These are phyloP conservation scores for Nylanderia fulva DNA, from an alignment of 1,140 invertebrate genomes.

Conservation along the genomic window DNA sequence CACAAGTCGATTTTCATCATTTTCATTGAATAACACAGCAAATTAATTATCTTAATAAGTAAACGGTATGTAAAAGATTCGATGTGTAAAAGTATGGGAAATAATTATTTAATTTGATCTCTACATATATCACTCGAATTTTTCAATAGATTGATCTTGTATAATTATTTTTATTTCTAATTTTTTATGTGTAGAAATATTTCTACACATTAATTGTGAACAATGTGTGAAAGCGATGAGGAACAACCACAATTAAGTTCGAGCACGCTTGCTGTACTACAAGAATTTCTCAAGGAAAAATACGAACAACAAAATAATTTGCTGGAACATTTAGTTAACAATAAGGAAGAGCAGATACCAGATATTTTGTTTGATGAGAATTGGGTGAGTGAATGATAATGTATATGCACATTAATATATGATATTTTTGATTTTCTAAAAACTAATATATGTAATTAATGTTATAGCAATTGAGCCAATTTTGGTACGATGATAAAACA, in stretches of 20 bases:
- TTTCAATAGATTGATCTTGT: too few species aligned
- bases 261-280: conserved; percentile 91
- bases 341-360: conserved; percentile 79
- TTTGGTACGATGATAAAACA: conserved; percentile 96
- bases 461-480: conserved; percentile 97
- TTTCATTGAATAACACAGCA: too few species aligned
- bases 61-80: too few species aligned
- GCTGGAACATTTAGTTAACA: conserved; percentile 84
- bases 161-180: too few species aligned
- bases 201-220: conserved; percentile 25
- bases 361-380: conserved; percentile 91
- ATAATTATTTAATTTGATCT: too few species aligned
- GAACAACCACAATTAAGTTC: conserved; percentile 90
- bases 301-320: conserved; percentile 86
- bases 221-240: conserved; percentile 86
- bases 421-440: conserved; percentile 51
- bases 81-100: too few species aligned
- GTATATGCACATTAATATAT: not conserved
- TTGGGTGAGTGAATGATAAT: conserved; percentile 89
- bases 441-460: conserved; percentile 13
- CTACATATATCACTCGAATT: too few species aligned
- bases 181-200: too few species aligned
- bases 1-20: too few species aligned
- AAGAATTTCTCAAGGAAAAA: conserved; percentile 94
- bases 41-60: too few species aligned